phyloP scores from a whole-genome alignment of 2,113 vertebrate genomes.

The Arvicanthis niloticus region DNA sequence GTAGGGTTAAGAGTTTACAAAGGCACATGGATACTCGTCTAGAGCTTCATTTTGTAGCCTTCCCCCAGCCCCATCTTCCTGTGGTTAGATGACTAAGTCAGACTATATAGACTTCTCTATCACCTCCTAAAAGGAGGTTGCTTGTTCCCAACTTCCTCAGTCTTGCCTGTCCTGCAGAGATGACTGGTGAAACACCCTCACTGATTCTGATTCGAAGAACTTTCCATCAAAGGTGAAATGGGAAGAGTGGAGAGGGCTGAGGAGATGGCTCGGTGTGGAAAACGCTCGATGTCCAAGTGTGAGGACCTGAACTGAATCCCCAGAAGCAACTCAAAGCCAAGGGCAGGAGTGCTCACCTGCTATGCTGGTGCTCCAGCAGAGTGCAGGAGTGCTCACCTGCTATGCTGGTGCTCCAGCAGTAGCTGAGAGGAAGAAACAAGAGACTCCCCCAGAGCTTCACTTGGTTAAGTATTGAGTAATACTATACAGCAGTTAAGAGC shows the following conservation, averaged over 20 bases:
- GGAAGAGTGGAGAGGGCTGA: background rate
- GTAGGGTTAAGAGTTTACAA: background rate
- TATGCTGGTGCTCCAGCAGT: background rate
- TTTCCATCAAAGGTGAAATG: background rate
- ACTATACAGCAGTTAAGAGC: too few relatives aligned
- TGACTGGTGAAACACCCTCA: background rate
- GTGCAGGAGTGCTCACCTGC: background rate
- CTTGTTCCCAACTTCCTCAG: background rate
- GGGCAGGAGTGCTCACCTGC: background rate
- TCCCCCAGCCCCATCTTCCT: background rate
- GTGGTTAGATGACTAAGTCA: background rate
- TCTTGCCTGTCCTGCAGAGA: background rate
- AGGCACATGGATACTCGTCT: background rate
- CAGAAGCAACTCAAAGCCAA: background rate
- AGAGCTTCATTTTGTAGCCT: background rate
- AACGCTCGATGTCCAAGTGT: background rate
- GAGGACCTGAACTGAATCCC: background rate
- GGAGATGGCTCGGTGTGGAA: background rate
- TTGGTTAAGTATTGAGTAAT: too few relatives aligned
- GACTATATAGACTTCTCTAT: background rate
- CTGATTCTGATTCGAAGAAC: background rate
- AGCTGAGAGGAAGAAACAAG: too few relatives aligned
- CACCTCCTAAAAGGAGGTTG: background rate
- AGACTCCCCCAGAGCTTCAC: background rate
- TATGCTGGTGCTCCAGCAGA: background rate